phyloP scores from a whole-genome alignment of 2,113 vertebrate genomes.

The Cyphotilapia sp. region DNA sequence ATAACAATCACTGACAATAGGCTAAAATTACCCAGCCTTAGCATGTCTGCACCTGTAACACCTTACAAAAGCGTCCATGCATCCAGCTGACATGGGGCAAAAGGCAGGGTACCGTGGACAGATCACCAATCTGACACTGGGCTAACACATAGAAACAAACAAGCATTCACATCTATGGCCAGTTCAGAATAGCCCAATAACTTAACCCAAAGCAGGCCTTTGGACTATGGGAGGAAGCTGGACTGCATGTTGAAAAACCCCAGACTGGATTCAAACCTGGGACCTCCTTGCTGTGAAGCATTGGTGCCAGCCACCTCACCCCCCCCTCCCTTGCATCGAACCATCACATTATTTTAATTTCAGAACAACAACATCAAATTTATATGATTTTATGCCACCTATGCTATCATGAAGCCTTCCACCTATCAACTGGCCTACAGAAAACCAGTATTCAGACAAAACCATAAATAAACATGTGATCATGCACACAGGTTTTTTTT shows the following conservation, averaged over 20 bases:
- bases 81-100: background rate
- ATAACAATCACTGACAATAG: background rate
- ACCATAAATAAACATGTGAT: background rate
- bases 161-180: background rate
- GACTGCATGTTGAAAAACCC: background rate
- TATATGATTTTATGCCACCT: background rate
- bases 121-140: background rate
- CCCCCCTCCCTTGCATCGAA: background rate
- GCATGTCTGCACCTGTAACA: background rate
- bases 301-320: background rate
- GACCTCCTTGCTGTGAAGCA: background rate
- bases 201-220: background rate
- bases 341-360: background rate
- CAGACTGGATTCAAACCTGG: background rate
- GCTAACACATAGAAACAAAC: background rate
- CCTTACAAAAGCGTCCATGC: fast-evolving
- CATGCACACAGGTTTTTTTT: background rate
- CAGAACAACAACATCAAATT: background rate
- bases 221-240: background rate
- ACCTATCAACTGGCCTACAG: fast-evolving
- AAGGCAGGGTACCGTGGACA: background rate
- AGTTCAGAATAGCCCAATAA: background rate
- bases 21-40: background rate
- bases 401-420: background rate
- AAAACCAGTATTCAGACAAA: background rate